Evolutionary conservation across 2,797 vertebrate genomes (phyloP), one percentile per base, ranked within the genome.

Genomic region (Poecilia gillii): DNA sequence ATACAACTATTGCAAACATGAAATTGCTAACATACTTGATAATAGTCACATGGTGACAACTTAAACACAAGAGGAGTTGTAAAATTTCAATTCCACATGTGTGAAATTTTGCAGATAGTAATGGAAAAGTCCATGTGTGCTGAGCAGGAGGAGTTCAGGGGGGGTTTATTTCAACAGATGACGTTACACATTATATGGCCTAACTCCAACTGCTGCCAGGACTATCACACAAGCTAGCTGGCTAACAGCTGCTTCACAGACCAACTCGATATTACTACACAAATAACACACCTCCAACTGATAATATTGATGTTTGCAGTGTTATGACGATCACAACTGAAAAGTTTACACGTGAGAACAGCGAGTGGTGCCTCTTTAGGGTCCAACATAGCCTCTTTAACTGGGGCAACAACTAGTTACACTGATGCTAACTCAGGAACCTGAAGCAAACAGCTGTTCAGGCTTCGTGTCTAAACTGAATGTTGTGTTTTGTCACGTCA

Each of bases 111-210:
- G 51, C 72, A 31, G 36, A 11, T 73, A 72, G 81, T 46, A 83
- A 31, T 88, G 89, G 88, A 90, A 92, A 93, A 90, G 88, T 28
- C 75, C 84, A 77, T 78, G 83, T 82, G 86, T 85, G 83, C 72
- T 76, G n/a, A 78, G 66, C 85, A 84, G 79, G 76, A 84, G 83
- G 73, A 81, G 83, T 66, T 82, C 75, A 82, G 78, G 81, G 88
- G 55, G 88, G 91, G 88, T 79, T 89, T 90, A 88, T 91, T 89
- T 92, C 86, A 84, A 90, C 91, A 91, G 91, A 91, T 93, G 92
- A 92, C 93, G 92, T 88, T 91, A 82, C 88, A 88, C 88, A 88
- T 75, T 89, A 86, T 84, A 91, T 90, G 94, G 92, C 93, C 92
- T 93, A 85, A 89, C 86, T 91, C 84, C 88, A 87, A 82, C 72